A percentile compares a stretch with the other conserved stretches of the same genome.
These are phyloP conservation scores for Psettodes erumei DNA, from an alignment of 2,113 vertebrate genomes.

Conservation along the genomic window DNA sequence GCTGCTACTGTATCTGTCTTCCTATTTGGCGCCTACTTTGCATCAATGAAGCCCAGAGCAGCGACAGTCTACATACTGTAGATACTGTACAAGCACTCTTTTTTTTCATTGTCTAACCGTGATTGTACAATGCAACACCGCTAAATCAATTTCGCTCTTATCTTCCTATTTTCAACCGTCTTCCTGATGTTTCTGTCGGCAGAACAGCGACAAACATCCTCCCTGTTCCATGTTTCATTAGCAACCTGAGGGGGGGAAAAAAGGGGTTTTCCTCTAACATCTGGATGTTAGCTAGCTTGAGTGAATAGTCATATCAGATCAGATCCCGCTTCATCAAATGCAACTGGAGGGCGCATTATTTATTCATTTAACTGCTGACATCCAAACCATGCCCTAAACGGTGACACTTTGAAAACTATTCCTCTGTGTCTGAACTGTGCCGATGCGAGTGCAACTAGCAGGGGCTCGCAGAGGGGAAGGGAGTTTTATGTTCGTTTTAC, in stretches of 20 bases:
- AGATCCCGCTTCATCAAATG: slow-evolving; percentile 72
- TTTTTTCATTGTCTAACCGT: neutral
- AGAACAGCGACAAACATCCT: slow-evolving; percentile 17
- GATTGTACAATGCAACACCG: slow-evolving; percentile 25
- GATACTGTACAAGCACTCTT: slow-evolving; percentile 20
- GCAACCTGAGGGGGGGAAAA: slow-evolving; percentile 41
- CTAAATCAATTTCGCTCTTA: slow-evolving; percentile 9
- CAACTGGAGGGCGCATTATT: slow-evolving; percentile 77
- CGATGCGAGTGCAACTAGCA: slow-evolving; percentile 52
- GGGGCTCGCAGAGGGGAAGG: slow-evolving; percentile 42
- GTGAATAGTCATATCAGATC: slow-evolving; percentile 73
- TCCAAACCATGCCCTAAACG: slow-evolving; percentile 76
- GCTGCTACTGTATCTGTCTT: slow-evolving; percentile 36
- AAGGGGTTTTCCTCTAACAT: slow-evolving; percentile 57
- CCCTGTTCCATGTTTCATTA: slow-evolving; percentile 53
- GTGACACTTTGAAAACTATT: slow-evolving; percentile 77
- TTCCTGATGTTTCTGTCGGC: slow-evolving; percentile 16
- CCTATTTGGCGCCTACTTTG: slow-evolving; percentile 56
- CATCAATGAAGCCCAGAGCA: slow-evolving; percentile 51
- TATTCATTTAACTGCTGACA: slow-evolving; percentile 79
- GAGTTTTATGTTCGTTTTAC: slow-evolving; percentile 64
- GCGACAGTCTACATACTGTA: slow-evolving; percentile 34
- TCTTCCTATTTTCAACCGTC: slow-evolving; percentile 18
- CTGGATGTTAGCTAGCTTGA: slow-evolving; percentile 64
- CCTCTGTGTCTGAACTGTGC: slow-evolving; percentile 62